phyloP scores from a whole-genome alignment of 2,113 vertebrate genomes.

The Eptesicus fuscus region DNA sequence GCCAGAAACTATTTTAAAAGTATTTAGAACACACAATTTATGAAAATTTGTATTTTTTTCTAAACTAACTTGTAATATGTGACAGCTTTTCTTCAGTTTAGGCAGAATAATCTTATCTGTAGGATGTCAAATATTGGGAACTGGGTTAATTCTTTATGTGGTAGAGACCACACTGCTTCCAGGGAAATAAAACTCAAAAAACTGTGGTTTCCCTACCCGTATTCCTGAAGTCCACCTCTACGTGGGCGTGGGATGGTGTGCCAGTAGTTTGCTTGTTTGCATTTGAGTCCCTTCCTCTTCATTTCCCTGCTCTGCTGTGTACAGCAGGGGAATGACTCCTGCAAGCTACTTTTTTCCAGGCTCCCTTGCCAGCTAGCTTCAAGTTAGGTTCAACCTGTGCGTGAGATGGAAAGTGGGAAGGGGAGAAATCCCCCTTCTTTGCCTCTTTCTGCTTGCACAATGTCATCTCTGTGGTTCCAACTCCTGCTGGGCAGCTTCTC shows the following conservation, averaged over 20 bases:
- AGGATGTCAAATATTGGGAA: background rate
- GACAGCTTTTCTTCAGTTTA: slow-evolving; percentile 27
- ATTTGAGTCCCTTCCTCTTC: background rate
- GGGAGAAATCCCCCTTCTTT: background rate
- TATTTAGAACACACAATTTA: background rate
- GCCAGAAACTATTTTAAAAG: background rate
- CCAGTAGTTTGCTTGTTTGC: background rate
- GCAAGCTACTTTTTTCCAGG: background rate
- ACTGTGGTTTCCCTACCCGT: background rate
- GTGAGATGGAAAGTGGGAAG: background rate
- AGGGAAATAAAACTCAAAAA: background rate
- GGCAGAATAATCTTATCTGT: background rate
- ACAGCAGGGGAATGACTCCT: background rate
- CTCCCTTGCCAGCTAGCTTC: background rate
- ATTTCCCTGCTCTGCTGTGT: background rate
- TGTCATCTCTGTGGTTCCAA: background rate
- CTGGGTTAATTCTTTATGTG: background rate
- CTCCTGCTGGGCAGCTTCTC: background rate
- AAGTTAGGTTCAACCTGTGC: background rate
- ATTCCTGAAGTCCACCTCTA: background rate
- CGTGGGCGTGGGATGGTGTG: background rate
- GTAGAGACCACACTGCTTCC: background rate
- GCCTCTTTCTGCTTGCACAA: background rate
- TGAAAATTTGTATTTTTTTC: background rate
- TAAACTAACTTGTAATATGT: background rate